phyloP scores from a whole-genome alignment of 2,888 invertebrate genomes.

The Parasteatoda lunata region DNA sequence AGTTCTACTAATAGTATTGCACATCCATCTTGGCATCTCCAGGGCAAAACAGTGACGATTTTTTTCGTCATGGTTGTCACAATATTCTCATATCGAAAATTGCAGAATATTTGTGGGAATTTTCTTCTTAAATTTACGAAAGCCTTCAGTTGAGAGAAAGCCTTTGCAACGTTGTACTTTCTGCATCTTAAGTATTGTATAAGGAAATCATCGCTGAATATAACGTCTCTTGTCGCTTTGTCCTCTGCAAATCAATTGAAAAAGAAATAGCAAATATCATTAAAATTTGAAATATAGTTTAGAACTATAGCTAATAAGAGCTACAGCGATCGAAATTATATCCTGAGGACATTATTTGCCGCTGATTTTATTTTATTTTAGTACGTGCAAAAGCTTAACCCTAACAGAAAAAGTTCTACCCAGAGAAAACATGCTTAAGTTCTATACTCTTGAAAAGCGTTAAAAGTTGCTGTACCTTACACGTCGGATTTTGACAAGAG shows the following conservation, averaged over 20 bases:
- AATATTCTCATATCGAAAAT: slow-evolving; percentile 7
- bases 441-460: too few species aligned
- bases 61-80: background rate
- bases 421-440: too few species aligned
- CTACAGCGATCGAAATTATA: too few species aligned
- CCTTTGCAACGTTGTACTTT: slow-evolving; percentile 30
- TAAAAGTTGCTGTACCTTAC: too few species aligned
- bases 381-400: too few species aligned
- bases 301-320: too few species aligned
- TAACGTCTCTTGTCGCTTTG: background rate
- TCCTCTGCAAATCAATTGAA: slow-evolving; percentile 6
- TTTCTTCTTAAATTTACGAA: slow-evolving; percentile 8
- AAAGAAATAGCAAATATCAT: too few species aligned
- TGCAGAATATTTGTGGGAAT: slow-evolving; percentile 9
- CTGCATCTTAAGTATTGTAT: slow-evolving; percentile 23
- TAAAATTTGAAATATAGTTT: too few species aligned
- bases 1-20: slow-evolving; percentile 19
- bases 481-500: too few species aligned
- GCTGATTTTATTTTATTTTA: too few species aligned
- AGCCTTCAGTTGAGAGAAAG: slow-evolving; percentile 27
- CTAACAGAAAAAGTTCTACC: too few species aligned
- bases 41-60: slow-evolving; percentile 21
- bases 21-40: slow-evolving; percentile 53
- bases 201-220: slow-evolving; percentile 37
- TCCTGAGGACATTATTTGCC: too few species aligned